Base-by-base conservation (phyloP, 2,113 vertebrate genomes). In the Lota lota region DNA sequence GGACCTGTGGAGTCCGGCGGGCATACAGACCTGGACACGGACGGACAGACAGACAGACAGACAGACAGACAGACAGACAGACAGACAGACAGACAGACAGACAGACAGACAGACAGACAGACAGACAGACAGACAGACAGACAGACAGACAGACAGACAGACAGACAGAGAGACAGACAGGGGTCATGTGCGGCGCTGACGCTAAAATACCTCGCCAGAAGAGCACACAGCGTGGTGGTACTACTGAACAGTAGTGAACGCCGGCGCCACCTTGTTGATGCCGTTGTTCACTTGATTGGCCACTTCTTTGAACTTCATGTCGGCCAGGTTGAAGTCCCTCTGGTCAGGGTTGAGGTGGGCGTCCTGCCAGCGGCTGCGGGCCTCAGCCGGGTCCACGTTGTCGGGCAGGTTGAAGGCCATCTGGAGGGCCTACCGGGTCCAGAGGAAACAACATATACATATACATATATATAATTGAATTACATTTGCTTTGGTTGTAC, bases 251-350 rank as follows among this genome's bases (percentile, higher is more conserved):
- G 12, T 47, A 47, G 40, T 33, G 40, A 47, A 14, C 40, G 7
- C 7, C 7, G 8, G 40, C 40, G 8, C 77, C 73, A 98, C 97
- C 97, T 96, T 96, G 89, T 99, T 99, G 75, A 99, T 92, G 61
- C 95, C 94, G 58, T 99, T 99, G 94, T 91, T 99, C 78, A 95
- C 93, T 72, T 84, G 94, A 88, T 97, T 98, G 69, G 95, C 96
- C 87, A 94, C 92, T 81, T 98, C 96, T 82, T 99, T 99, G 89
- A 96, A 99, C 88, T 97, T 98, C 86, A 98, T 82, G 84, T 99
- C 97, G 19, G 98, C 94, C 92, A 94, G 91, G 85, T 93, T 95
- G 85, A 95, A 96, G 83, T 98, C 94, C 72, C 93, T 94, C 89
- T 96, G 97, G 91, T 99, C 96, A 58, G 93, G 93, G 86, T 89